Evolutionary conservation across 2,888 invertebrate genomes (phyloP), one percentile per base, ranked within the genome.

Genomic region (Chydorus sphaericus): DNA sequence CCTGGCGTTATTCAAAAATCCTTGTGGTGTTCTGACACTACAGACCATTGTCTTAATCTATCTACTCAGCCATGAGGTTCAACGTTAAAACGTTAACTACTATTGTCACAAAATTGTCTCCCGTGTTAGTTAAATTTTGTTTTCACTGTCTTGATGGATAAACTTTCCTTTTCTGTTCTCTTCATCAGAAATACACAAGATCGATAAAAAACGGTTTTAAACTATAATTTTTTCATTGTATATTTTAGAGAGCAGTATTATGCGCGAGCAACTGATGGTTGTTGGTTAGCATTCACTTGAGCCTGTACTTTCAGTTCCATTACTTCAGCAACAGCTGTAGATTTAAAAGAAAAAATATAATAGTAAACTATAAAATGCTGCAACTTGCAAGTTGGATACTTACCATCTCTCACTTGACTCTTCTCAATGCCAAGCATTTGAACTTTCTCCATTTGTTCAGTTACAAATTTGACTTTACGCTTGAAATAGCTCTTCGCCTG

Each of bases 391-490:
- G n/a, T 48, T 30, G 11, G 33, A 11, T 20, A 10, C 60, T 59
- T 64, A 69, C 69, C 66, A 69, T 85, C 84, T 60, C 86, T 75
- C 60, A 87, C 81, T 70, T 81, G 83, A 59, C 80, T 81, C 69
- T 94, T 94, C 66, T 93, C 89, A 54, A 82, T 72, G 3, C 87
- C 83, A 60, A 89, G 71, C 33, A 75, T 72, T 70, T 92, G 91
- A 56, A 94, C 83, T 73, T 91, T 91, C 66, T 92, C 91, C 77
- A 94, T 92, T 74, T 96, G 93, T 66, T 91, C 87, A 0, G 86
- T 85, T 1, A 96, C 83, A 74, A 87, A 94, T 60, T 84, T 80
- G 0, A 88, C 83, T 74, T 91, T 90, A 54, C 93, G 78, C 68
- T 86, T 85, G 68, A 96, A 96, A 67, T 93, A 96, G 65, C 91